These are phyloP conservation scores for Bufo bufo DNA, from an alignment of 2,113 vertebrate genomes.

Conservation along the genomic window DNA sequence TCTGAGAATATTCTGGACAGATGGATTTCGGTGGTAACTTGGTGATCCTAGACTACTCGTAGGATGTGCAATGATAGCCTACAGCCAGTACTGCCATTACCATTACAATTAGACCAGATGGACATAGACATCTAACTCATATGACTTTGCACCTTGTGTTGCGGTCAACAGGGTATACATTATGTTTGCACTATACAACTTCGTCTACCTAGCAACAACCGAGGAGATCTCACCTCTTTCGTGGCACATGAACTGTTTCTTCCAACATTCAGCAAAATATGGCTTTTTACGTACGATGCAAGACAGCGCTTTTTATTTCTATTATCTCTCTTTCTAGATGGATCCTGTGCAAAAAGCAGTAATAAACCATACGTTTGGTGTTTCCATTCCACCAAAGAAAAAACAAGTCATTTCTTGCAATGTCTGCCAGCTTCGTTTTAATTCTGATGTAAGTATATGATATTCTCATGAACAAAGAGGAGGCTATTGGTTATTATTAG, in stretches of 20 bases:
- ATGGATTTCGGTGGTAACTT: background rate
- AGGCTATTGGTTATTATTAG: background rate
- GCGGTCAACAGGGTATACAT: background rate
- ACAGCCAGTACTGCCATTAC: background rate
- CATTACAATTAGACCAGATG: background rate
- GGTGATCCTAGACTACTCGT: background rate
- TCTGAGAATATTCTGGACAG: background rate
- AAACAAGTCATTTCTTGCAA: constrained; percentile 95
- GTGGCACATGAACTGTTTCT: background rate
- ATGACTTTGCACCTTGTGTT: background rate
- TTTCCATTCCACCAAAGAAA: constrained; percentile 90
- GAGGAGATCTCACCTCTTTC: background rate
- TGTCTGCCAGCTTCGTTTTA: constrained; percentile 95
- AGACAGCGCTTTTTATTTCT: constrained; percentile 15
- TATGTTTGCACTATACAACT: background rate
- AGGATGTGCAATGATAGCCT: background rate
- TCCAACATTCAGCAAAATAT: background rate
- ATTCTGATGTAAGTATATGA: constrained; percentile 89
- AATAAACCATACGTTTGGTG: constrained; percentile 98
- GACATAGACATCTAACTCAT: background rate
- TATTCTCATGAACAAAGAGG: background rate
- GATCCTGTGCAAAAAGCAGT: constrained; percentile 99
- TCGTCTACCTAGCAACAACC: background rate
- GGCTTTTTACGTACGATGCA: constrained; percentile 14
- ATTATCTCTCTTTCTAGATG: constrained; percentile 79